A percentile compares a stretch with the other conserved stretches of the same genome.
phyloP scores from a whole-genome alignment of 2,113 vertebrate species.

The Xiphias gladius region DNA sequence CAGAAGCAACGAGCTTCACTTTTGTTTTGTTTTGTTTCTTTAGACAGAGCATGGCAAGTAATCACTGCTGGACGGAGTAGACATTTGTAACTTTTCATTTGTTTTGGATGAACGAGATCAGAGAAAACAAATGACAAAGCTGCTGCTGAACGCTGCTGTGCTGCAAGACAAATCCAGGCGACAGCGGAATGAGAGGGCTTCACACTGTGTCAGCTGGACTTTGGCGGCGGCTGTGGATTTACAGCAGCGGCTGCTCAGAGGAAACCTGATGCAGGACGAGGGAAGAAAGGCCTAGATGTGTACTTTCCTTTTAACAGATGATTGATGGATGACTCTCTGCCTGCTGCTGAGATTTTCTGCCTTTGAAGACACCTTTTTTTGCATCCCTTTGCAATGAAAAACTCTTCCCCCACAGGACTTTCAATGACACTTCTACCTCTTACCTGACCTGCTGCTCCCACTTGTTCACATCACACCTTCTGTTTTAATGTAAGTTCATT shows the following conservation, averaged over 20 bases:
- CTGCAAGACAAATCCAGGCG: conserved; percentile 36
- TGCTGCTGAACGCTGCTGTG: neutral
- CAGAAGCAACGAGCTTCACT: conserved; percentile 13
- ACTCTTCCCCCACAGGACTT: neutral
- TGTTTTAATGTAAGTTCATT: conserved; percentile 10
- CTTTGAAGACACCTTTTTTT: neutral
- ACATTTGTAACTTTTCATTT: conserved; percentile 38
- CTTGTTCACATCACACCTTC: conserved; percentile 9
- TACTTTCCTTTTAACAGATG: conserved; percentile 5
- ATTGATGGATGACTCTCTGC: neutral
- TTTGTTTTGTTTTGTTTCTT: conserved; percentile 23
- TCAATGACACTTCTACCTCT: neutral
- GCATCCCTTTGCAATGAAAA: neutral
- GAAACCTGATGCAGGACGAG: conserved; percentile 2
- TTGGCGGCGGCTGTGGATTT: conserved; percentile 4
- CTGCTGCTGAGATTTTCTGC: neutral
- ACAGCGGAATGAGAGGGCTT: conserved; percentile 17
- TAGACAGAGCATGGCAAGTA: conserved; percentile 17
- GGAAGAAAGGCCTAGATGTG: neutral
- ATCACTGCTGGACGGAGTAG: conserved; percentile 31
- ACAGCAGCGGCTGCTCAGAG: neutral
- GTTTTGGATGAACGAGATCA: conserved; percentile 39
- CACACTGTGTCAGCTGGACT: conserved; percentile 21
- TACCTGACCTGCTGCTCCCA: conserved; percentile 11
- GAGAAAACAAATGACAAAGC: conserved; percentile 46